Base-by-base conservation (phyloP, 2,113 vertebrate genomes). In the Gadus macrocephalus region DNA sequence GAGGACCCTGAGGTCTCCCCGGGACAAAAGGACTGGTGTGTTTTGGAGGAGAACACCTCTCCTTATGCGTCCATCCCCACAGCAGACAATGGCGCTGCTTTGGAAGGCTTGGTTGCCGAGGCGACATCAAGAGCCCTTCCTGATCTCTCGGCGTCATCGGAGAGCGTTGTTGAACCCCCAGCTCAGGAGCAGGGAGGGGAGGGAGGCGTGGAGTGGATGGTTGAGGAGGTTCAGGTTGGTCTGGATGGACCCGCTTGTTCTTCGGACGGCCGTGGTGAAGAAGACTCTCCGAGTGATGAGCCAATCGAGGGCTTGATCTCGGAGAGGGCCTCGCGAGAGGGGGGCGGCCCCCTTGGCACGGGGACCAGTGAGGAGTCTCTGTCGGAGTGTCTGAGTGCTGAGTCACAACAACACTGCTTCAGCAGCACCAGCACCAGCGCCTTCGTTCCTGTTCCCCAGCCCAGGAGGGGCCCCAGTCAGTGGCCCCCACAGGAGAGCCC, bases 21-120 rank as follows among this genome's bases (percentile, higher is more conserved):
- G 85, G 86, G 86, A 91, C 84, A 87, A 9, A 90, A 93, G n/a
- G 91, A 92, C 78, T 79, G 73, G 17, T 78, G 90, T 87, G 88
- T 71, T 71, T 70, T 79, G 86, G 64, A 71, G 75, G 79, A 77
- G 68, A 75, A 72, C 72, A 61, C 61, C 42, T 16, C 71, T 78
- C 74, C 76, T 74, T 66, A 56, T 49, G 60, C 80, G 65, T 70
- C 70, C 53, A 66, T 86, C 59, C 31, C 85, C 69, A 73, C 84
- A 59, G 74, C 63, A 58, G 83, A 81, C 4, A 64, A 58, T 3
- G 75, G 79, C 27, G 86, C 79, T 69, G 71, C 35, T 66, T 76
- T 68, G 61, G 67, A 69, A 66, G 83, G 78, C 73, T 74, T 77
- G 0, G 70, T 92, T 62, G 15, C 88, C 80, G 84, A 82, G 87